These are phyloP conservation scores for Papilio xuthus DNA, from an alignment of 1,140 invertebrate genomes.

Conservation along the genomic window DNA sequence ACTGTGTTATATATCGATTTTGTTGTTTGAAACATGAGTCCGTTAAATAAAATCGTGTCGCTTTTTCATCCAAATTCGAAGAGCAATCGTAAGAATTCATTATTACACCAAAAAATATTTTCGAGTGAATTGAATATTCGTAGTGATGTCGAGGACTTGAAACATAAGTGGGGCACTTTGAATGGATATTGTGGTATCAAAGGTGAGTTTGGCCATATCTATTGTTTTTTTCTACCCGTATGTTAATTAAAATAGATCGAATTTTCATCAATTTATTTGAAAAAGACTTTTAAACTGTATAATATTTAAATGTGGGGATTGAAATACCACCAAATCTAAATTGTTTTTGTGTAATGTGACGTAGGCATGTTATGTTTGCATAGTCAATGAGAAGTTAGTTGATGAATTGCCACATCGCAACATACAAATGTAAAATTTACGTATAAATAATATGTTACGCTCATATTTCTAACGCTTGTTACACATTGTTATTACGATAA, in stretches of 20 bases:
- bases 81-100: constrained; percentile 58
- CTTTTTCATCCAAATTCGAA: constrained; percentile 72
- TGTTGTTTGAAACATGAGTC: constrained; percentile 58
- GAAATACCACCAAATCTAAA: no score
- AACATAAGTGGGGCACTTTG: constrained; percentile 61
- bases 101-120: constrained; percentile 66
- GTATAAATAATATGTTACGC: not conserved
- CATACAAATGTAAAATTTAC: not conserved
- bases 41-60: constrained; percentile 73
- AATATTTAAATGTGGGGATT: not conserved
- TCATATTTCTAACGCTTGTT: not conserved
- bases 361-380: not conserved
- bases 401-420: not conserved
- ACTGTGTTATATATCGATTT: constrained; percentile 10
- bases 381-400: not conserved
- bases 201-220: constrained; percentile 51
- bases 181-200: constrained; percentile 56
- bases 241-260: not conserved
- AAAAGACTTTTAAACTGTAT: not conserved
- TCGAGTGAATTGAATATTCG: constrained; percentile 74
- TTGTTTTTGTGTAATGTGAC: not conserved
- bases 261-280: no score
- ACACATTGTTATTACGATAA: not conserved
- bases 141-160: constrained; percentile 61
- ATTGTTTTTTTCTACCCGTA: not conserved